Evolutionary conservation across 2,888 invertebrate genomes (phyloP).

Genomic region (Punctoribates punctum): DNA sequence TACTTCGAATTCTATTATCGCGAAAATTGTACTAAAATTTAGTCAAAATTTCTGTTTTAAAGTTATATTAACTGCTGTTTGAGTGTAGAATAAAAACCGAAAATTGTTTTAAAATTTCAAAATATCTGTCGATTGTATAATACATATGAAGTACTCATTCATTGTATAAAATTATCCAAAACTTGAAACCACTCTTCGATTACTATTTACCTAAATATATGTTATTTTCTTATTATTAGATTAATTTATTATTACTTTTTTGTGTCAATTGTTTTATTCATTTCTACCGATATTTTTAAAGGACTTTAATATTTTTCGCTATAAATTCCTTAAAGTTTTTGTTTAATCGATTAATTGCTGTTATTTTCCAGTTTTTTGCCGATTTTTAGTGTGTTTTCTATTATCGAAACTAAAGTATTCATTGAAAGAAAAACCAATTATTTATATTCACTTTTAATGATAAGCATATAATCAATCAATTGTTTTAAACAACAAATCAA

Average conservation of each 20-base stretch:
- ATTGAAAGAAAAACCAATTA: neutral
- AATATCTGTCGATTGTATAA: neutral
- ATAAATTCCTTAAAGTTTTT: neutral
- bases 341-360: neutral
- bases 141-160: neutral
- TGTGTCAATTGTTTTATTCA: too few species aligned
- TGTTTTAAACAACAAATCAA: neutral
- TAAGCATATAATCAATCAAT: neutral
- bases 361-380: neutral
- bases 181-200: too few species aligned
- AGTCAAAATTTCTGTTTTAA: neutral
- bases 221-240: too few species aligned
- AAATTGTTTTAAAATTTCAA: neutral
- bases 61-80: neutral
- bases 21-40: neutral
- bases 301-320: neutral
- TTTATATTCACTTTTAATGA: neutral
- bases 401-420: neutral
- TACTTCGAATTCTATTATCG: too few species aligned
- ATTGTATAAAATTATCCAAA: neutral
- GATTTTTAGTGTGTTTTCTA: neutral
- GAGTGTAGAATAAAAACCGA: neutral
- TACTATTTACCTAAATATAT: too few species aligned
- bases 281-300: neutral
- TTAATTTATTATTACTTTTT: too few species aligned